Evolutionary conservation across 2,888 invertebrate species (phyloP), one percentile per base, ranked within the genome.

Genomic region (Eumerus sabulonum): DNA sequence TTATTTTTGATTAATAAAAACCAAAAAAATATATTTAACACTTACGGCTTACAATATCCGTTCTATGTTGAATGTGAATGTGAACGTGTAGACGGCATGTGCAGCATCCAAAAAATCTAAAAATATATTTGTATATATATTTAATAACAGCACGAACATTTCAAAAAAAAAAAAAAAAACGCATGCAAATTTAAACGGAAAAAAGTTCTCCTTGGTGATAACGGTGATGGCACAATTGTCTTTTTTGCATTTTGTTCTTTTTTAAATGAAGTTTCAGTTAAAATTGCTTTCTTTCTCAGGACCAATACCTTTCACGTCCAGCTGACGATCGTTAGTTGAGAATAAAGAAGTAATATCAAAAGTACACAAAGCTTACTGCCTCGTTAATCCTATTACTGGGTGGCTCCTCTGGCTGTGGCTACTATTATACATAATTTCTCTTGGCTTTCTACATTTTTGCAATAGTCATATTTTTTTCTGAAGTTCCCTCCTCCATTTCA

Each of bases 351-450:
- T n/a, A n/a, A n/a, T n/a, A n/a, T n/a, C 27, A 27, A 27, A 27
- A 27, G 27, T 4, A 27, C 7, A 27, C 2, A 27, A 27, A 2
- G 7, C 27, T 27, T 27, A 27, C 27, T 27, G 27, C 27, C 27
- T 27, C 62, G 36, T 62, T 72, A 72, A 67, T 77, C 72, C 40
- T 13, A 57, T 77, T 72, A 72, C 57, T 72, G 51, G 67, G 38
- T 74, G n/a, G n/a, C n/a, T n/a, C n/a, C n/a, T 16, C 50, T 50
- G 48, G 53, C 81, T 81, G 66, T 79, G 48, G 82, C 79, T 82
- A 71, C 50, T 79, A 38, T 27, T 27, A 27, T 27, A 27, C 27
- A 27, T 27, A 27, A 40, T 40, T n/a, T 40, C 40, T 40, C 11
- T 40, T 3, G 12, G n/a, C 40, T 56, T 73, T 71, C 57, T 53